Percentiles rank a stretch among this genome's conserved stretches.
Evolutionary conservation across 1,140 invertebrate genomes (phyloP).

Genomic region (Octopus bimaculoides): DNA sequence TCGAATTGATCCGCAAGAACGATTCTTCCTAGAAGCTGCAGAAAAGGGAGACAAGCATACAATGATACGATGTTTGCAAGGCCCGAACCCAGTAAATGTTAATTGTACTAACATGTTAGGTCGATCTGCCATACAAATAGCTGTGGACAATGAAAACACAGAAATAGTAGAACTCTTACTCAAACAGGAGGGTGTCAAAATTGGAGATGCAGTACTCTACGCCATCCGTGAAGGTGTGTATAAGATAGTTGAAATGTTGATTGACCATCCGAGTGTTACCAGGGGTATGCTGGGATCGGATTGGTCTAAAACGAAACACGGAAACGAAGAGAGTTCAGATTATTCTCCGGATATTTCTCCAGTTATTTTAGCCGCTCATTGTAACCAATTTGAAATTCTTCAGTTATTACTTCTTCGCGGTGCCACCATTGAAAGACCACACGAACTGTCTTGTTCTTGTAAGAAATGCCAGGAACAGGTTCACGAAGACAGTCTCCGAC

Average conservation of each 20-base stretch:
- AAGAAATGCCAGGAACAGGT: conserved; percentile 60
- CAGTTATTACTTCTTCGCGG: conserved; percentile 53
- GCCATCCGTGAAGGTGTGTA: conserved; percentile 60
- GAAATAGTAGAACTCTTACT: conserved; percentile 53
- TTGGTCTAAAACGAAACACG: conserved; percentile 39
- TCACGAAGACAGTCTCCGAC: conserved; percentile 46
- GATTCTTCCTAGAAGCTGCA: conserved; percentile 62
- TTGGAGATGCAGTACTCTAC: conserved; percentile 56
- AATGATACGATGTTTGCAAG: conserved; percentile 59
- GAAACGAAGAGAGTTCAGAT: conserved; percentile 46
- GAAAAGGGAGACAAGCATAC: conserved; percentile 62
- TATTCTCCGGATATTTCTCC: conserved; percentile 54
- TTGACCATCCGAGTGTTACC: conserved; percentile 61
- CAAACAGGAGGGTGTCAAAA: conserved; percentile 49
- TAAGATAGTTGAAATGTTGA: conserved; percentile 64
- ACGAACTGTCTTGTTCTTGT: conserved; percentile 65
- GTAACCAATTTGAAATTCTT: conserved; percentile 57
- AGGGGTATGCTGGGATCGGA: conserved; percentile 47
- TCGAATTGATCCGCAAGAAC: conserved; percentile 57
- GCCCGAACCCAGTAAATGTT: conserved; percentile 60
- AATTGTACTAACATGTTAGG: conserved; percentile 64
- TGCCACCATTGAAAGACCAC: conserved; percentile 59
- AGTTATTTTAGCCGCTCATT: conserved; percentile 54
- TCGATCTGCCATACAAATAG: conserved; percentile 61
- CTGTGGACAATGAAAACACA: conserved; percentile 55